Conservation (phyloP, 2,797 vertebrate species). For the Sciurus carolinensis region DNA sequence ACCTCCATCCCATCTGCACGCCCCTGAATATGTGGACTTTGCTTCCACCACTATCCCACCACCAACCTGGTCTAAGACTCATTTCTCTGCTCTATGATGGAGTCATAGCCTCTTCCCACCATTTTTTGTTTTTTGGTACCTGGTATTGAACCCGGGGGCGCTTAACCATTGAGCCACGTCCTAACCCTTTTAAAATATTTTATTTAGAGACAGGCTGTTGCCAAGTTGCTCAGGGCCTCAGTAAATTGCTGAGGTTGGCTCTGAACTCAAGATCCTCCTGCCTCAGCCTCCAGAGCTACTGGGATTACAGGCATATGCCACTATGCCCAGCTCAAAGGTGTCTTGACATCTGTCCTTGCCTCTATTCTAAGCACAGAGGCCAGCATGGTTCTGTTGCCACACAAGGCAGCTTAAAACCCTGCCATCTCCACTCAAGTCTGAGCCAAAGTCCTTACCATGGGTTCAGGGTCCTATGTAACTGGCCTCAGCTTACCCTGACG, state of each 20-base stretch:
- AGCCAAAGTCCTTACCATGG: not conserved
- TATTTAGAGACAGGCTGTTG: too few relatives aligned
- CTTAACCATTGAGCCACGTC: too few relatives aligned
- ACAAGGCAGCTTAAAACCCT: not conserved
- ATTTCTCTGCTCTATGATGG: not conserved
- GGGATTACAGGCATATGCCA: too few relatives aligned
- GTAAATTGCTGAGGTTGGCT: too few relatives aligned
- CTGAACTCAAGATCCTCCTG: too few relatives aligned
- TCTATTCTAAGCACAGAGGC: too few relatives aligned
- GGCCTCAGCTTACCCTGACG: not conserved
- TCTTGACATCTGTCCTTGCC: not conserved
- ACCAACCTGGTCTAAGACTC: not conserved
- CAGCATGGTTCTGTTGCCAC: not conserved
- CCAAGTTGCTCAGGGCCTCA: too few relatives aligned
- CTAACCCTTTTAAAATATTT: too few relatives aligned
- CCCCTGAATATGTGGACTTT: rapidly evolving
- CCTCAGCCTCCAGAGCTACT: too few relatives aligned
- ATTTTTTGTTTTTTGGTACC: too few relatives aligned
- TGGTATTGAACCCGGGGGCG: too few relatives aligned
- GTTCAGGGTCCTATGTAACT: not conserved
- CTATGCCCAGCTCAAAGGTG: too few relatives aligned
- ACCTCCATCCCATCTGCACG: not conserved
- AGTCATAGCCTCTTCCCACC: not conserved
- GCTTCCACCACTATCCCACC: not conserved
- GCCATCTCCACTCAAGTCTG: not conserved